phyloP scores from a whole-genome alignment of 2,888 invertebrate genomes.

The Keiferia lycopersicella region DNA sequence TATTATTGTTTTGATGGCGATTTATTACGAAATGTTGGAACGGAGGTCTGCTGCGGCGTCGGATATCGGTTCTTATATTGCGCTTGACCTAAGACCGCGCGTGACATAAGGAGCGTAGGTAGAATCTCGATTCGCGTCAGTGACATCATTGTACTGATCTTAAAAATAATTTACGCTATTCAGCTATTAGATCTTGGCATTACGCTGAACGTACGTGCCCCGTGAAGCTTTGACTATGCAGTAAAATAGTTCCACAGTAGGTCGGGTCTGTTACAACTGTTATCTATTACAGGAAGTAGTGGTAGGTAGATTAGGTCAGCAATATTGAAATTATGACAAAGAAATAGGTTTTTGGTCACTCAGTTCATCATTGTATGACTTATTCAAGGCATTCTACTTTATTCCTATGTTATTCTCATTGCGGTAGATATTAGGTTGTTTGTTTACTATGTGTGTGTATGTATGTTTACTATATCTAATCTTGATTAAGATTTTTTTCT shows the following conservation, averaged over 20 bases:
- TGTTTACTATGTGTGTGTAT: too few relatives aligned
- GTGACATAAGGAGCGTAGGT: slow-evolving; percentile 57
- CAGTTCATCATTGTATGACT: background rate
- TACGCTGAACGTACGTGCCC: background rate
- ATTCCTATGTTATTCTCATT: too few relatives aligned
- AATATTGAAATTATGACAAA: slow-evolving; percentile 2
- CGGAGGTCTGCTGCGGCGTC: slow-evolving; percentile 39
- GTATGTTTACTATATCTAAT: too few relatives aligned
- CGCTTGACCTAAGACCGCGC: slow-evolving; percentile 45
- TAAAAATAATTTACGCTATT: slow-evolving; percentile 40
- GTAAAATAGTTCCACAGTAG: background rate
- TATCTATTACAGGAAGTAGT: slow-evolving; percentile 24
- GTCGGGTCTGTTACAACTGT: slow-evolving; percentile 12
- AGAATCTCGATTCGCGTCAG: slow-evolving; percentile 41
- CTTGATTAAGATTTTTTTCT: too few relatives aligned
- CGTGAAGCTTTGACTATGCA: background rate
- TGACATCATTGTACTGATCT: slow-evolving; percentile 63
- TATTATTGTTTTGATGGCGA: slow-evolving; percentile 73
- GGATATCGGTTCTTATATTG: slow-evolving; percentile 49
- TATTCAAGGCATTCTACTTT: background rate
- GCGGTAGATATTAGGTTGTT: too few relatives aligned
- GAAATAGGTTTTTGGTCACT: background rate
- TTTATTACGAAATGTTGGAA: slow-evolving; percentile 68
- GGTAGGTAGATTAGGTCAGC: slow-evolving; percentile 18
- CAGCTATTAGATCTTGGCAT: background rate